These are phyloP conservation scores for Malacoctenus gilli DNA, from an alignment of 2,797 vertebrate genomes.

Conservation along the genomic window DNA sequence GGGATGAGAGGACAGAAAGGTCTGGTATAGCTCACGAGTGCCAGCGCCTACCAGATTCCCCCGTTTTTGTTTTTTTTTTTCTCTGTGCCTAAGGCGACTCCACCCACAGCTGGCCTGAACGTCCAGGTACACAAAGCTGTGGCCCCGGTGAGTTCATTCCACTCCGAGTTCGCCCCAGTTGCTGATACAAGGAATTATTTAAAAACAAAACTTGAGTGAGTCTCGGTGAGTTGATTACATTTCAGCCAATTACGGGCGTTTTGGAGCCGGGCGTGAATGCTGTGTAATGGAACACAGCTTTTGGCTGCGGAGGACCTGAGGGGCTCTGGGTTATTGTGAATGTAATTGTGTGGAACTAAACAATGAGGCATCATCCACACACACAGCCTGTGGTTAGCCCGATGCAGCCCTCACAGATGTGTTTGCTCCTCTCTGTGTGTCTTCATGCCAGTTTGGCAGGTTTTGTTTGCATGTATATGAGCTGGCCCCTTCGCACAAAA, in stretches of 20 bases:
- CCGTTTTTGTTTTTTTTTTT: conserved; percentile 22
- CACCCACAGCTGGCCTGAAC: conserved; percentile 21
- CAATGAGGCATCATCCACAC: conserved; percentile 57
- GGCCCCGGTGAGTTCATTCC: conserved; percentile 6
- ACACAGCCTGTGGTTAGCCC: conserved; percentile 48
- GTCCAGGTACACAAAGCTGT: conserved; percentile 12
- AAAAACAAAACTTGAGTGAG: conserved; percentile 49
- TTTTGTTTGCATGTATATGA: conserved; percentile 17
- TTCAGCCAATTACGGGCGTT: conserved; percentile 65
- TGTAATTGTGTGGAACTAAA: conserved; percentile 80
- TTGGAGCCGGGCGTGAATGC: conserved; percentile 49
- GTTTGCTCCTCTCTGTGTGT: conserved; percentile 21
- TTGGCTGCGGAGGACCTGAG: conserved; percentile 60
- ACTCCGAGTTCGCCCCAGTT: conserved; percentile 32
- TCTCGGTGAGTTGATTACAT: conserved; percentile 66
- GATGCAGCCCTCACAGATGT: conserved; percentile 23
- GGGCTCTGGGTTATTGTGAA: conserved; percentile 70
- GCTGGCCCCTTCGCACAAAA: conserved; percentile 16
- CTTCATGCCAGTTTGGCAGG: conserved; percentile 24
- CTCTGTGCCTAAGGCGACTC: conserved; percentile 1
- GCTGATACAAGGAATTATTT: conserved; percentile 50
- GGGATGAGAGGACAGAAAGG: conserved; percentile 46
- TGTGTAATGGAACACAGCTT: conserved; percentile 61
- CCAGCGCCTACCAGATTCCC: conserved; percentile 12
- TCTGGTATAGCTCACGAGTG: conserved; percentile 28